Base-by-base conservation (phyloP, 2,888 invertebrate species). In the Caprella mutica region DNA sequence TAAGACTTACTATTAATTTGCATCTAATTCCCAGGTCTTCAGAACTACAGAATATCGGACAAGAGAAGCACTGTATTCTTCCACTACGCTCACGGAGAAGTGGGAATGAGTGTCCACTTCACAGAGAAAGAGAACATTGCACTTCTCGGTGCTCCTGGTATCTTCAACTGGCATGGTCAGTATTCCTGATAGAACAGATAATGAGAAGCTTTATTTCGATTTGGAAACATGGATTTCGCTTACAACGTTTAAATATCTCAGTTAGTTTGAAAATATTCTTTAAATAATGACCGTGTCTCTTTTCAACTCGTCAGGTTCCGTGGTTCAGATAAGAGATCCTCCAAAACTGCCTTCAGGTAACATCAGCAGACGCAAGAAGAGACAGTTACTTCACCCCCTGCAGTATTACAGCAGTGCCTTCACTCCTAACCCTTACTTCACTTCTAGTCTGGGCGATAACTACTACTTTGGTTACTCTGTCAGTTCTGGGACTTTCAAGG, bases 121-220 rank as follows among this genome's bases (percentile, higher is more conserved):
- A 44, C 55, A 21, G 33, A 19, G 2, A 12, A 17, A 2, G 24
- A 38, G 19, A 29, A 38, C 8, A 12, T 9, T 1, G 27, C 64
- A 17, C 46, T 65, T 23, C 42, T 65, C 21, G 65, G 65, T 12
- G 79, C 80, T 0, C 81, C 81, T 3, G 82, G 81, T 1, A 72
- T 81, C 14, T 70, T 75, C 54, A 77, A 78, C 48, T 81, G 80
- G 80, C 53, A 53, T 39, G 65, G 63, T n/a, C 2, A 19, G 27
- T 26, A 3, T 6, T 24, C n/a, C n/a, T n/a, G n/a, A n/a, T n/a
- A n/a, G n/a, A n/a, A n/a, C n/a, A n/a, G n/a, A n/a, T n/a, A n/a
- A n/a, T n/a, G n/a, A n/a, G n/a, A n/a, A n/a, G n/a, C n/a, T n/a
- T n/a, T n/a, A n/a, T n/a, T n/a, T n/a, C n/a, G n/a, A n/a, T n/a